These are phyloP conservation scores for Temnothorax nylanderi DNA, from an alignment of 1,140 invertebrate species.

Conservation along the genomic window DNA sequence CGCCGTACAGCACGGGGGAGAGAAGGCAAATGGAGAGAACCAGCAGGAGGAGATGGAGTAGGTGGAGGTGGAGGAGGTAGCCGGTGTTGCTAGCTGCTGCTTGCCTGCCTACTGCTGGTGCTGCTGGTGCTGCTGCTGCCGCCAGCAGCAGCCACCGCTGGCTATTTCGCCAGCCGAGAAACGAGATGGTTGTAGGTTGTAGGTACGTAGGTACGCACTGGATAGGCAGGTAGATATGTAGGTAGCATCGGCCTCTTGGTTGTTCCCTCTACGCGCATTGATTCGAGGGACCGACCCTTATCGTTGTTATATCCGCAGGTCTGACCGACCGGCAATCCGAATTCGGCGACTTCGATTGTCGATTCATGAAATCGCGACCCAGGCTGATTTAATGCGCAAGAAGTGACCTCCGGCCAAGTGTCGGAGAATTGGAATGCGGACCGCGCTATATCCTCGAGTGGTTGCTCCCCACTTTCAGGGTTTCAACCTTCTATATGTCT, in stretches of 20 bases:
- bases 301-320: conserved; percentile 38
- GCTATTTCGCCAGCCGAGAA: conserved; percentile 53
- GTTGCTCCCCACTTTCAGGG: not conserved
- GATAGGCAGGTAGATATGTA: conserved; percentile 58
- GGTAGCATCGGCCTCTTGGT: conserved; percentile 50
- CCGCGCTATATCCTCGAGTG: not conserved
- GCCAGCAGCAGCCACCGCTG: conserved; percentile 32
- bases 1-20: conserved; percentile 51
- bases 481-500: not conserved
- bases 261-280: conserved; percentile 71
- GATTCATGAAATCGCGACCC: conserved; percentile 39
- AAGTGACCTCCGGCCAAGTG: conserved; percentile 31
- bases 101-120: conserved; percentile 38
- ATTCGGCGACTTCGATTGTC: conserved; percentile 51
- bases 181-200: conserved; percentile 63
- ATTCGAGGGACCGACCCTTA: conserved; percentile 77
- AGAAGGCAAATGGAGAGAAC: conserved; percentile 69
- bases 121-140: conserved; percentile 28
- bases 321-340: conserved; percentile 40
- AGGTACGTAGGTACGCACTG: conserved; percentile 51
- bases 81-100: conserved; percentile 54
- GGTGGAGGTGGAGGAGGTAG: conserved; percentile 62
- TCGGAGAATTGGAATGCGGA: conserved; percentile 30
- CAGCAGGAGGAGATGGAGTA: conserved; percentile 51
- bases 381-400: conserved; percentile 27